Base-by-base conservation (phyloP, 2,888 invertebrate species). In the Pterostichus madidus region DNA sequence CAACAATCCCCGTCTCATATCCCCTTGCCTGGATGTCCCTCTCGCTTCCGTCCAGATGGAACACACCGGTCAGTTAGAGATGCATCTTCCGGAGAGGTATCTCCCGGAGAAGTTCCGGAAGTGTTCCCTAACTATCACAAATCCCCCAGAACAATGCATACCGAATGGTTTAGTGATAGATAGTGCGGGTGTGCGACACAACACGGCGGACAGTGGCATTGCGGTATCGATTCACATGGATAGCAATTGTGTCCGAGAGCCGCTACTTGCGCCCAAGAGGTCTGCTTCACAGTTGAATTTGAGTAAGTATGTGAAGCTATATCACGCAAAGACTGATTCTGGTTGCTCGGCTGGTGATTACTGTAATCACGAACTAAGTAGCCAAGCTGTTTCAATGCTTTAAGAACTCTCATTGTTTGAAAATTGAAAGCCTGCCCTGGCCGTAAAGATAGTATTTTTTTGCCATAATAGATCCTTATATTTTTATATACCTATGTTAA, bases 21-120 rank as follows among this genome's bases (percentile, higher is more conserved):
- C 93, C 24, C 96, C 97, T 0, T 95, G 96, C 87, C 91, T 96
- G 49, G 97, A 97, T 87, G 93, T 93, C 84, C 96, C 95, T 73
- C 91, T 93, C 82, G 93, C 94, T 61, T 94, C 95, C 84, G 94
- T 96, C 75, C 94, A 95, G 88, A 92, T 96, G 86, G 94, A 94
- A 84, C 93, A 94, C 86, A 92, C 92, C 0, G 93, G 92, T 76
- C 92, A 93, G 75, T 86, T 93, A 75, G 93, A 93, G 84, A 89
- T 92, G 85, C 90, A 91, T 39, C 87, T 92, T 11, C 89, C 91
- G 0, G 86, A 90, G 61, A 89, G 89, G 44, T 88, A 90, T 81
- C 87, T 53, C 5, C 53, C 53, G 2, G 86, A 90, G 64, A 89
- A 89, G 44, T 88, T 90, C 82, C 87, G 91, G 5, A 91, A 91